Conservation (phyloP, 2,113 vertebrate species). For the Tragelaphus scriptus region DNA sequence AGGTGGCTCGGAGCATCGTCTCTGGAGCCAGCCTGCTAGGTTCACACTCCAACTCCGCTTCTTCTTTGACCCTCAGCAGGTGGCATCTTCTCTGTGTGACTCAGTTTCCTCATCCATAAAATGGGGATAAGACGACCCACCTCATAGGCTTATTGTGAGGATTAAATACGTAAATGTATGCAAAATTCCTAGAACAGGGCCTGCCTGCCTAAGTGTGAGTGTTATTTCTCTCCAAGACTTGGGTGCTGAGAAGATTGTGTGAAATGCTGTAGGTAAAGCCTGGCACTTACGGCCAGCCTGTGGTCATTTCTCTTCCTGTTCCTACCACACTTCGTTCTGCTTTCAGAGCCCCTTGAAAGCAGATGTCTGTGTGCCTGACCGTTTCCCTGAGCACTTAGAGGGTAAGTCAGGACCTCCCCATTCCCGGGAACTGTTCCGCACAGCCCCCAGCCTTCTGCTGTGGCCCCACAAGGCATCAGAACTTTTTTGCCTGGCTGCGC, state of each 20-base stretch:
- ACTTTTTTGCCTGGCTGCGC: not conserved
- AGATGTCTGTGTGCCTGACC: not conserved
- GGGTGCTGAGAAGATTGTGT: not conserved
- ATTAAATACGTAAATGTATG: not conserved
- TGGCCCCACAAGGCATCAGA: no score
- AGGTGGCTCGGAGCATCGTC: not conserved
- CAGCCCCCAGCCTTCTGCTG: not conserved
- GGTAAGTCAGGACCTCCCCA: not conserved
- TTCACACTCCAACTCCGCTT: not conserved
- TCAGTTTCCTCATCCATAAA: not conserved
- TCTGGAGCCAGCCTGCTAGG: not conserved
- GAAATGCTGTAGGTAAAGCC: not conserved
- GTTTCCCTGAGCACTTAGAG: not conserved
- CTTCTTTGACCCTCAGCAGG: not conserved
- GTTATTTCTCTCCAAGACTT: not conserved
- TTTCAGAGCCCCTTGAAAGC: not conserved
- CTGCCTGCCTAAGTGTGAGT: not conserved
- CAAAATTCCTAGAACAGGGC: rapidly evolving
- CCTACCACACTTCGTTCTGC: no score
- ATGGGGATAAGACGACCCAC: not conserved
- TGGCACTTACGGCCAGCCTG: rapidly evolving
- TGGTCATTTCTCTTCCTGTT: not conserved
- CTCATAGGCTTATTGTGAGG: not conserved
- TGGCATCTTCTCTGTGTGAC: not conserved
- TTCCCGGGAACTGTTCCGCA: not conserved